Evolutionary conservation across 2,888 invertebrate species (phyloP), one percentile per base, ranked within the genome.

Genomic region (Falcaria lacertinaria): DNA sequence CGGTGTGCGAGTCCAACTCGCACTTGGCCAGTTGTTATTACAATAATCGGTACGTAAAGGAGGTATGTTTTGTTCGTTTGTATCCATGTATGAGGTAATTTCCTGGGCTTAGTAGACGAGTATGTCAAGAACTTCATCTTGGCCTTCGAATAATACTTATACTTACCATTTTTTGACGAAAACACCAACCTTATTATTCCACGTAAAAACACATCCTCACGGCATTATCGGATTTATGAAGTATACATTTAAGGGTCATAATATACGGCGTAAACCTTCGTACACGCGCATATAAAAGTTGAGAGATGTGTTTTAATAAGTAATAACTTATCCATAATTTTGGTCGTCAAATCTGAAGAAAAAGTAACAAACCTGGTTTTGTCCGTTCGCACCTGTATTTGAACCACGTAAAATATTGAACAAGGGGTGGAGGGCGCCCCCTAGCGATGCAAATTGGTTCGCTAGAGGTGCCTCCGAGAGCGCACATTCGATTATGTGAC

Each of bases 401-500:
- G 37, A 45, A 40, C 51, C 60, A 59, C 61, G 69, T 69, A 66
- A 69, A 68, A 67, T 69, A 71, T 71, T 60, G 69, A 69, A 47
- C 45, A 55, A 54, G 57, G 52, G 62, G 57, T 22, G 22, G 37
- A 37, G 22, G 37, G 22, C 37, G 13, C 59, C 56, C 63, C 58
- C 59, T 55, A 51, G 48, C 59, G 56, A 65, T 69, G 69, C 69
- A 74, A 72, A 74, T 74, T 69, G 72, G 63, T 64, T 62, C 62
- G 57, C 34, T 55, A 53, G 62, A 44, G 35, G 37, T 32, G 54
- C 52, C 50, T 52, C 47, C 61, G 45, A 48, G 50, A 42, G 49
- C 48, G 16, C 54, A 60, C 67, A 68, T 68, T 62, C 60, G 61
- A 69, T 73, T 72, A 69, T 69, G 67, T 70, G 68, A 64, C 64